Evolutionary conservation across 1,140 invertebrate genomes (phyloP), one percentile per base, ranked within the genome.

Genomic region (Hyles euphorbiae): DNA sequence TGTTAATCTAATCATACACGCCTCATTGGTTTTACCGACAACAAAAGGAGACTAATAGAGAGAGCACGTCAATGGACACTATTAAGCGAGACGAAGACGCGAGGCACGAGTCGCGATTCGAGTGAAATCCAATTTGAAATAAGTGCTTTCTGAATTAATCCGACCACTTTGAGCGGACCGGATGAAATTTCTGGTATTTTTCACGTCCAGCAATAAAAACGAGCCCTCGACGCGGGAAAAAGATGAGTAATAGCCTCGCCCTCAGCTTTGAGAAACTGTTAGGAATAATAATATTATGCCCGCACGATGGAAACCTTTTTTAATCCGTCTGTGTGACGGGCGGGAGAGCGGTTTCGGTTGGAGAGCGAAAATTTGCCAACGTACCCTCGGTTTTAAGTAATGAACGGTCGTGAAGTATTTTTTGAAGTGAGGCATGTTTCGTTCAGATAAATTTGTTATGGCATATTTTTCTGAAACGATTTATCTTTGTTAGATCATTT

Each of bases 111-210:
- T 71, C 70, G 71, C 70, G 67, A 66, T 72, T 72, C 68, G 70
- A 79, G 67, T 68, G 70, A 83, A 87, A 85, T 85, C 81, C 84
- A 85, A 87, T 87, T 87, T 85, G 84, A 85, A 84, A 85, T 87
- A 87, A 87, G 82, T 87, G 84, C 84, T 80, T 76, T 77, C 74
- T 80, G 84, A 87, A 87, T 87, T 85, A 87, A 87, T 87, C 84
- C 84, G 68, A 72, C 78, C 80, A 85, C 83, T 87, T 83, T 81
- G 80, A 79, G 64, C 78, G 72, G 72, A 78, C 81, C 74, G 78
- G 74, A 77, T 83, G 82, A 84, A 85, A 83, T 83, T 87, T 85
- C 81, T 85, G 84, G 76, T 83, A 87, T 87, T 85, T 87, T 87
- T 82, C 84, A 87, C 78, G 78, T 83, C 76, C 72, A 78, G 81